These are phyloP conservation scores for Trissoscelio sp. DNA, from an alignment of 2,888 invertebrate genomes.

Conservation along the genomic window DNA sequence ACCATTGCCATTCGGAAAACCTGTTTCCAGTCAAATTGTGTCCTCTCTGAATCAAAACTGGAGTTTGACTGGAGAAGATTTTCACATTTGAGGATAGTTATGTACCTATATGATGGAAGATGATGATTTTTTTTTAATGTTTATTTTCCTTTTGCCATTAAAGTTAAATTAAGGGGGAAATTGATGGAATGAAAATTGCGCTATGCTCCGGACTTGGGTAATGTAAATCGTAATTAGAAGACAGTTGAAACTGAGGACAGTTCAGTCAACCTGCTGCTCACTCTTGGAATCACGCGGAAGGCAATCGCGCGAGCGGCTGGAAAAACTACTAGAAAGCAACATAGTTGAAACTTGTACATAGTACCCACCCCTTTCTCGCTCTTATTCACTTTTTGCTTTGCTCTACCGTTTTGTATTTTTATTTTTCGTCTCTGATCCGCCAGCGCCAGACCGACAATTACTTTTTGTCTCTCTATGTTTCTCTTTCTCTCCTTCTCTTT, in stretches of 20 bases:
- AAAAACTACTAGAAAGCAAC: slow-evolving; percentile 53
- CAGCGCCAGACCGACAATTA: slow-evolving; percentile 55
- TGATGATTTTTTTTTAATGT: slow-evolving; percentile 12
- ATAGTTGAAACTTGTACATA: slow-evolving; percentile 77
- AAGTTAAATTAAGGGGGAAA: slow-evolving; percentile 49
- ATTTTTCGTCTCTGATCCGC: slow-evolving; percentile 41
- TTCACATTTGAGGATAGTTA: slow-evolving; percentile 4
- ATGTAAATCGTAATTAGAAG: slow-evolving; percentile 7
- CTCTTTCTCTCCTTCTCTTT: not conserved
- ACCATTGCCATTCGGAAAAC: slow-evolving; percentile 42
- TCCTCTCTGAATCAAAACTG: slow-evolving; percentile 3
- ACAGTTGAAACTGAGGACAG: slow-evolving; percentile 24
- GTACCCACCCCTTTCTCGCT: slow-evolving; percentile 67
- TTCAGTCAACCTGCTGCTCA: slow-evolving; percentile 47
- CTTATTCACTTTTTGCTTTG: slow-evolving; percentile 49
- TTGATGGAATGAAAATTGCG: slow-evolving; percentile 20
- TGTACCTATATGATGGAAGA: not conserved
- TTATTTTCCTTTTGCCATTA: slow-evolving; percentile 34
- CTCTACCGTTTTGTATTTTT: slow-evolving; percentile 30
- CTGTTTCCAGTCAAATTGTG: slow-evolving; percentile 53
- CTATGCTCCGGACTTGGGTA: slow-evolving; percentile 47
- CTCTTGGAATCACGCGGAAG: slow-evolving; percentile 5
- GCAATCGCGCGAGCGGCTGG: slow-evolving; percentile 32
- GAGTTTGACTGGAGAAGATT: slow-evolving; percentile 45
- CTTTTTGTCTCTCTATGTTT: not conserved